Evolutionary conservation across 2,113 vertebrate species (phyloP).

Genomic region (Ifrita kowaldi): DNA sequence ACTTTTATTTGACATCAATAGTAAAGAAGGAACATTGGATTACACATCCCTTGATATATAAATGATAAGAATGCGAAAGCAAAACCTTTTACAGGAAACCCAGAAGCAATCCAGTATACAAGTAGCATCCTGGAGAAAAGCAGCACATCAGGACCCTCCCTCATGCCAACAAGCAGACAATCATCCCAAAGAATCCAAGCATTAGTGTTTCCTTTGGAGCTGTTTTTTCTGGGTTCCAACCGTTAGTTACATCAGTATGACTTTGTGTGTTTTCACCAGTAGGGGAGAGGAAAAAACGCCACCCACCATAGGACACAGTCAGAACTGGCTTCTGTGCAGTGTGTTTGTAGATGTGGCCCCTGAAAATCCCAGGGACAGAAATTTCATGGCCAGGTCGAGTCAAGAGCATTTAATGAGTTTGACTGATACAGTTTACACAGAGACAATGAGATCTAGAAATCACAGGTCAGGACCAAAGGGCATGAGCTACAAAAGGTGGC

Average conservation of each 20-base stretch:
- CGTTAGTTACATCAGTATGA: not conserved
- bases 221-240: not conserved
- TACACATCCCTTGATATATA: not conserved
- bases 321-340: not conserved
- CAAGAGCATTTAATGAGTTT: not conserved
- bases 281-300: not conserved
- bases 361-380: not conserved
- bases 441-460: not conserved
- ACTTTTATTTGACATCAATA: constrained; percentile 61
- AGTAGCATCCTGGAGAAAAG: not conserved
- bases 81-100: not conserved
- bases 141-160: not conserved
- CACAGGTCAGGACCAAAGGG: not conserved
- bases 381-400: not conserved
- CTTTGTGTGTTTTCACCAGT: not conserved
- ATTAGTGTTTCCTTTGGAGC: not conserved
- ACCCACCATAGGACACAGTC: not conserved
- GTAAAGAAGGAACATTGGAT: constrained; percentile 18
- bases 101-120: not conserved
- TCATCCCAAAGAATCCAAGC: not conserved
- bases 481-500: not conserved
- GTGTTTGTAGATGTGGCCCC: not conserved
- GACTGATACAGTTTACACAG: not conserved
- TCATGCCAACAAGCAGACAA: not conserved
- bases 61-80: constrained; percentile 35